Evolutionary conservation across 2,113 vertebrate genomes (phyloP), one percentile per base, ranked within the genome.

Genomic region (Calidris pygmaea): DNA sequence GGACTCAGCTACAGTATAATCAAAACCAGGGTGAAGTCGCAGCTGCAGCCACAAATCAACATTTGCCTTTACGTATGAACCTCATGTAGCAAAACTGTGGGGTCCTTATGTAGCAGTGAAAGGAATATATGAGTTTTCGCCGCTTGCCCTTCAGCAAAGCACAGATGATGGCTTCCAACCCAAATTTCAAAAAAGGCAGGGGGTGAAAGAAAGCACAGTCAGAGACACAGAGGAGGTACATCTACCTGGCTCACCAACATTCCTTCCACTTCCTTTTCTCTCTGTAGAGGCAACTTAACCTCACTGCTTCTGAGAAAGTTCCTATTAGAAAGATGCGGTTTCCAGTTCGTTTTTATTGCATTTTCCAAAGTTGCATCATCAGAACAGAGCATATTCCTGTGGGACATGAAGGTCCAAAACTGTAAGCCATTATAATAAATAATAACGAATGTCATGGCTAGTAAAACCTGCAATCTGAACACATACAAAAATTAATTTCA

Each of bases 301-400:
- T 97, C 92, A 95, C 32, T 87, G 53, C 65, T 94, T 96, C 95
- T 83, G 94, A 97, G 87, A 97, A 98, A 94, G 82, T 93, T 98
- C 94, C 95, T 93, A 89, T 85, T 96, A 97, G 92, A 97, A 96
- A 92, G 52, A 90, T 95, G 72, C 10, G 37, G 76, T 91, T 98
- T 96, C 86, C 93, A 96, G 56, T 82, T 82, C 12, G 23, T 85
- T 97, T 97, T 98, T 94, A 96, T 34, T 96, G 91, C 88, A 92
- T 97, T 97, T 98, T 98, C 93, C 92, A 95, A 91, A 76, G 81
- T 62, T 97, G 96, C 17, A 0, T 97, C 97, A 97, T 77, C 78
- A 78, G 37, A 94, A 39, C 71, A 90, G 60, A 78, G 63, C 65
- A 92, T 75, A 91, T 89, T 96, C 91, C 92, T 88, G 68, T 45